These are phyloP conservation scores for Helogale parvula DNA, from an alignment of 2,113 vertebrate species.

Conservation along the genomic window DNA sequence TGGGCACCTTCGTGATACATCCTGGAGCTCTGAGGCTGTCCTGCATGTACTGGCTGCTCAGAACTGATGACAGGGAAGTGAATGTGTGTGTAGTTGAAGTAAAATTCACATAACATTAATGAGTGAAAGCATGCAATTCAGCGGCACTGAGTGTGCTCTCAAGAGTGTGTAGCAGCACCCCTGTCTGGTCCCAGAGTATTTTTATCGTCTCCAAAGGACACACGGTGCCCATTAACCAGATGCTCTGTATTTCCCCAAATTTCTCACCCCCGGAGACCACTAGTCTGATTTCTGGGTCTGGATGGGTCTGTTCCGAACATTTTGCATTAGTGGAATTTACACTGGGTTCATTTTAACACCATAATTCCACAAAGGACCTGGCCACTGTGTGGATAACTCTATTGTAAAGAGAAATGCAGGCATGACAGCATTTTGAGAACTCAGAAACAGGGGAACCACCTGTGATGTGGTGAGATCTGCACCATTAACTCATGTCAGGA, in stretches of 20 bases:
- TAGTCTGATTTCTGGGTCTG: too few relatives aligned
- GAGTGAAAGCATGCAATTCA: neutral
- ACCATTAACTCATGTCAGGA: too few relatives aligned
- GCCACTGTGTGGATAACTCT: too few relatives aligned
- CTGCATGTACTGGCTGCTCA: neutral
- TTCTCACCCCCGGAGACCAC: neutral
- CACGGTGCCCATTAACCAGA: neutral
- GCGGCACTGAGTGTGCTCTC: too few relatives aligned
- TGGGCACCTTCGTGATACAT: too few relatives aligned
- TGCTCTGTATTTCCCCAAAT: too few relatives aligned
- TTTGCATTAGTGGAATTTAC: neutral
- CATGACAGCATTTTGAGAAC: accelerated
- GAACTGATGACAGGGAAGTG: too few relatives aligned
- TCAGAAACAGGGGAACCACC: neutral
- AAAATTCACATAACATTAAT: neutral
- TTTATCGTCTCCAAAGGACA: neutral
- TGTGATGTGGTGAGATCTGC: accelerated
- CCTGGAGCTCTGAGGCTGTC: neutral
- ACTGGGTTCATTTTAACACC: neutral
- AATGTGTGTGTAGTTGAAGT: neutral
- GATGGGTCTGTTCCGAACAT: neutral
- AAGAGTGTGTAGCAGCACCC: neutral
- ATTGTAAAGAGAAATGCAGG: neutral
- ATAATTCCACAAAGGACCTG: too few relatives aligned
- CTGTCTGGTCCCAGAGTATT: neutral